phyloP scores from a whole-genome alignment of 1,140 invertebrate species.

The Drosophila mayri region DNA sequence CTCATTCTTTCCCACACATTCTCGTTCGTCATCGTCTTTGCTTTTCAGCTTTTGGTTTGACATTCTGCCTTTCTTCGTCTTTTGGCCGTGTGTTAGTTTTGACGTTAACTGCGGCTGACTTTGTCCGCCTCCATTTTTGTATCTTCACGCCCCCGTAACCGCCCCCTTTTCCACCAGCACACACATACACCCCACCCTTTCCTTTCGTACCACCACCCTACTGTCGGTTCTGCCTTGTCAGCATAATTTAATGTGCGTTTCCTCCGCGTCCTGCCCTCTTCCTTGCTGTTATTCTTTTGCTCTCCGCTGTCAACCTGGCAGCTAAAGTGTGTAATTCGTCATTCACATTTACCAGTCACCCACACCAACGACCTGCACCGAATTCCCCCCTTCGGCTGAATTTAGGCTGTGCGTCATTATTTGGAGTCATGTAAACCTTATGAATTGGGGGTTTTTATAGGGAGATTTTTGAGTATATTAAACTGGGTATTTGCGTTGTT shows the following conservation, averaged over 20 bases:
- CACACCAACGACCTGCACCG: not conserved
- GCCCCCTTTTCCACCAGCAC: constrained; percentile 1
- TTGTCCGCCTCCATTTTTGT: constrained; percentile 36
- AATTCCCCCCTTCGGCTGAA: not conserved
- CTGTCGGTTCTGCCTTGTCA: constrained; percentile 62
- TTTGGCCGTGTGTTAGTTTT: constrained; percentile 56
- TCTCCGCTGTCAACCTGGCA: constrained; percentile 70
- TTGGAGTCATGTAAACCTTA: constrained; percentile 29
- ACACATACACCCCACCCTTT: not conserved
- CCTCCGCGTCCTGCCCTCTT: constrained; percentile 12
- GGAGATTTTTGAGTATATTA: constrained; percentile 1
- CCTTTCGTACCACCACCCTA: constrained; percentile 10
- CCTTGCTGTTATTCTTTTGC: constrained; percentile 27
- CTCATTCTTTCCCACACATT: constrained; percentile 5
- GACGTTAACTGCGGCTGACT: constrained; percentile 73
- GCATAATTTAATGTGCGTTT: constrained; percentile 73
- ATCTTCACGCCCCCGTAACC: constrained; percentile 18
- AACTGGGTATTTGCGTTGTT: not conserved
- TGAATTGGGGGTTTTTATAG: constrained; percentile 18
- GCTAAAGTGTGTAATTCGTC: constrained; percentile 79
- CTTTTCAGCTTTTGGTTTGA: constrained; percentile 55
- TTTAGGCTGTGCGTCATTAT: constrained; percentile 39
- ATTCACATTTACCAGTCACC: constrained; percentile 63
- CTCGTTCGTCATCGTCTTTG: constrained; percentile 50
- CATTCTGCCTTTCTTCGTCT: constrained; percentile 45